These are phyloP conservation scores for Scelioninae gen. 1 DNA, from an alignment of 2,888 invertebrate species.

Conservation along the genomic window DNA sequence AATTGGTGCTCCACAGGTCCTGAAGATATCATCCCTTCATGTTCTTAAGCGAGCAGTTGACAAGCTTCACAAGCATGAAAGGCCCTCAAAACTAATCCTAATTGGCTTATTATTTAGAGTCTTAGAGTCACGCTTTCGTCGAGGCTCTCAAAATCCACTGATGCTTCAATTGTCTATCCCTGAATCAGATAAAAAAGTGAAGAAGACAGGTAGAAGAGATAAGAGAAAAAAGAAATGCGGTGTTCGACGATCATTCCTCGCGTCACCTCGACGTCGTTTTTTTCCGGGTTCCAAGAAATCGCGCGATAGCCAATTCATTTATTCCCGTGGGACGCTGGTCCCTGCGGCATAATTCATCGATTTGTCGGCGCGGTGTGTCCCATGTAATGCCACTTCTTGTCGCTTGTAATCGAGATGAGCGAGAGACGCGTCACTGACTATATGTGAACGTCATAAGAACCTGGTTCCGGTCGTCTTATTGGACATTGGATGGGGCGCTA, in stretches of 20 bases:
- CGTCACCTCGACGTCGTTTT: too few relatives aligned
- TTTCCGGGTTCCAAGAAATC: too few relatives aligned
- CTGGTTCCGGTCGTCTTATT: conserved; percentile 72
- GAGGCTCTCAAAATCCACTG: conserved; percentile 11
- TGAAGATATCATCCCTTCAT: conserved; percentile 38
- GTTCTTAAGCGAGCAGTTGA: conserved; percentile 71
- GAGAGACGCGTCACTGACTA: conserved; percentile 78
- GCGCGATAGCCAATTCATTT: too few relatives aligned
- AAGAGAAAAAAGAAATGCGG: too few relatives aligned
- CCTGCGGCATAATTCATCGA: conserved; percentile 83
- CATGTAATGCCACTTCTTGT: conserved; percentile 82
- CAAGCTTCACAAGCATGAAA: conserved; percentile 74
- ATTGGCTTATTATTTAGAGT: conserved; percentile 72
- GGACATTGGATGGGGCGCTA: conserved; percentile 76
- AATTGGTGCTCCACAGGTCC: conserved; percentile 22
- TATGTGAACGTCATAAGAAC: conserved; percentile 79
- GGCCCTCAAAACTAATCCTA: conserved; percentile 60
- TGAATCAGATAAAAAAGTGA: neutral
- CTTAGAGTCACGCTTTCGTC: conserved; percentile 24
- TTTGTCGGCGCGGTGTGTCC: conserved; percentile 82
- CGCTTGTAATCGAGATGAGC: conserved; percentile 80
- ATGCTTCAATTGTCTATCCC: conserved; percentile 34
- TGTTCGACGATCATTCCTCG: too few relatives aligned
- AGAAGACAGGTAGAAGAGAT: conserved; percentile 14
- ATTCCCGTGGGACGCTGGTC: too few relatives aligned